phyloP scores from a whole-genome alignment of 2,888 invertebrate genomes.

The Ophonus ardosiacus region DNA sequence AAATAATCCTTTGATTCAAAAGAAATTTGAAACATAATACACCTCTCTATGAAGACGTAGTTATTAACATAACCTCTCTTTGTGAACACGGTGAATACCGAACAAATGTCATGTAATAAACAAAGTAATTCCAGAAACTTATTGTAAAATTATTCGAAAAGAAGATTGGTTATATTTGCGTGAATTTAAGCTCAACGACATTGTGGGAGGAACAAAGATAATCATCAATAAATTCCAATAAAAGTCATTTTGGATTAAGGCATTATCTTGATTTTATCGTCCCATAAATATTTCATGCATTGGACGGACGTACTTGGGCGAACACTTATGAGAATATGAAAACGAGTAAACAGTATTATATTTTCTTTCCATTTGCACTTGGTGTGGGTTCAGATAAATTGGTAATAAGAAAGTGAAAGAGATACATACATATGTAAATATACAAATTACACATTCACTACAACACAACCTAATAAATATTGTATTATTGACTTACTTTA shows the following conservation, averaged over 20 bases:
- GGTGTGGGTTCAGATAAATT: neutral
- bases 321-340: slow-evolving; percentile 29
- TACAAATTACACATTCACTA: neutral
- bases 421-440: neutral
- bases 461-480: neutral
- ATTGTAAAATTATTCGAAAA: slow-evolving; percentile 40
- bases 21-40: slow-evolving; percentile 23
- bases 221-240: slow-evolving; percentile 58
- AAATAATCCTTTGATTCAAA: slow-evolving; percentile 15
- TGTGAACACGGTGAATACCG: slow-evolving; percentile 21
- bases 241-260: slow-evolving; percentile 54
- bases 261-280: slow-evolving; percentile 52
- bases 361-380: slow-evolving; percentile 28
- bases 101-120: slow-evolving; percentile 10
- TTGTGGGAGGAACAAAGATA: slow-evolving; percentile 58
- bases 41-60: slow-evolving; percentile 13
- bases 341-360: slow-evolving; percentile 9
- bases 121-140: slow-evolving; percentile 31
- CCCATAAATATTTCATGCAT: slow-evolving; percentile 33
- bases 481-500: neutral
- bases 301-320: neutral
- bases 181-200: slow-evolving; percentile 31
- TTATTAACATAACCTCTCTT: neutral
- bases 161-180: slow-evolving; percentile 47
- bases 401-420: slow-evolving; percentile 4